Base-by-base conservation (phyloP, 2,113 vertebrate species). In the Brachyhypopomus gauderio region DNA sequence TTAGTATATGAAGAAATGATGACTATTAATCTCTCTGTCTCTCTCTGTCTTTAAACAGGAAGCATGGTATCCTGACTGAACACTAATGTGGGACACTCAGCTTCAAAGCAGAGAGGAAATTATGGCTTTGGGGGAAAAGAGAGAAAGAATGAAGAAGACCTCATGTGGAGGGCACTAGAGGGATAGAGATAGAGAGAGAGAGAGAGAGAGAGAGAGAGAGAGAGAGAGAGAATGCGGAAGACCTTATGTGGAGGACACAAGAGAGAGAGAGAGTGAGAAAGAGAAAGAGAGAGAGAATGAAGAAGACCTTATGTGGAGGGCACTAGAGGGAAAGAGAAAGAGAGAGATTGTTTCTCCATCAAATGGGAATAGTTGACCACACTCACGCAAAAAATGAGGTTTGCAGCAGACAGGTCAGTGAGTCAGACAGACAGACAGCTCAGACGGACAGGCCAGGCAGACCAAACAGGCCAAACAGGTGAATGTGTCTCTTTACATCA, bases 11-110 rank as follows among this genome's bases (percentile, higher is more conserved):
- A 52, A 14, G 0, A 14, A 52, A 52, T 11, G 0, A 52, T 52
- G 45, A 34, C 5, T 66, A 1, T n/a, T 67, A 9, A 27, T 20
- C 17, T 69, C 5, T 69, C 6, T 20, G 6, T 41, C 66, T 70
- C 20, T 70, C 30, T 27, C 30, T 67, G 17, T 36, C 80, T 62
- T 59, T 52, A 64, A 75, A 86, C 90, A 94, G 94, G 95, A 95
- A 95, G 93, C 92, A 52, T 91, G 91, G 92, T 88, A 93, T 95
- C 93, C 94, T 94, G 45, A 12, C 45, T 52, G 93, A 90, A 89
- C 90, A 85, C 83, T 77, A 85, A 86, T 90, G 91, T 83, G 86
- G 87, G 85, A 88, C 85, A 86, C 84, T 9, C 85, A 86, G 90
- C 91, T 94, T 91, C 85, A 90, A 93, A 93, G 90, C 71, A 89